Evolutionary conservation across 2,888 invertebrate genomes (phyloP), one percentile per base, ranked within the genome.

Genomic region (Drosophila prostipennis): DNA sequence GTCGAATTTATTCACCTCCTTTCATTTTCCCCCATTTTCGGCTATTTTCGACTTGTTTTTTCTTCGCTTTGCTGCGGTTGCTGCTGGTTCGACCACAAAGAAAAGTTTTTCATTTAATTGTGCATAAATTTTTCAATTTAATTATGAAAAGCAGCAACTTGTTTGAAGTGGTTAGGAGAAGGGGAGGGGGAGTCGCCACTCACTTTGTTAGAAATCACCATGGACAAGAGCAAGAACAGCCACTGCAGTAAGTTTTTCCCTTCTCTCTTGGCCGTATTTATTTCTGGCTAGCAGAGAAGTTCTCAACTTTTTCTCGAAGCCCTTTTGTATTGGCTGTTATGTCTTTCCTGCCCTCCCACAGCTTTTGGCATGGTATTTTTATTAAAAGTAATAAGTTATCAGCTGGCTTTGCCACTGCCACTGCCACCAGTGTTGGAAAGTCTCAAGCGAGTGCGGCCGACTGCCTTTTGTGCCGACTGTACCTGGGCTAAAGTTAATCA

Each of bases 101-200:
- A 70, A 82, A 83, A 82, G 78, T 84, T 82, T 83, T 87, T 78
- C 81, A 87, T 88, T 88, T 86, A 88, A 87, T 84, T 84, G 85
- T 80, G 87, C 82, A 83, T 82, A 84, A 82, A 87, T 88, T 85
- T 84, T 80, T 76, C 72, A 87, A 86, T 87, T 87, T 85, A 87
- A 87, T 82, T 82, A 79, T 80, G 74, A 82, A 81, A 80, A 81
- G 79, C 78, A 80, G 79, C 80, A 84, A 82, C 81, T 82, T 82
- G 78, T 79, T 83, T 82, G 81, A 82, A 82, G 82, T 84, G 84
- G 84, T 81, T 78, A 52, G 61, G 65, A n/a, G 32, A 11, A 6
- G 46, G 58, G 6, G 32, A 16, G 13, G 13, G 46, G 56, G 5
- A 26, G 39, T 63, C 59, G 64, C 58, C 72, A 63, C 49, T 68